These are phyloP conservation scores for Mola mola DNA, from an alignment of 2,113 vertebrate genomes.

Conservation along the genomic window DNA sequence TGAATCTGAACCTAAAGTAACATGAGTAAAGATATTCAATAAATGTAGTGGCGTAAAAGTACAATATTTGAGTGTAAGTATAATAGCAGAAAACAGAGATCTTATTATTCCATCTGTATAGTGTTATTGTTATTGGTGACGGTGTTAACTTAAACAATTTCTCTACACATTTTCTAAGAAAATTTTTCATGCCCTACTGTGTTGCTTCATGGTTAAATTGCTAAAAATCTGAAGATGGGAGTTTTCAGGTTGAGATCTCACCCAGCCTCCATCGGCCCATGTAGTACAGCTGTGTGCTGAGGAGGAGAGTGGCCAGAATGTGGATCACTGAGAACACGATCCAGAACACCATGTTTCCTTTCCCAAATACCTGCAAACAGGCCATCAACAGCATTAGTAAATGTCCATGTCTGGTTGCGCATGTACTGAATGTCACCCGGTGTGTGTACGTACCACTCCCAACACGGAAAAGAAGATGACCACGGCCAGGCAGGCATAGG, in stretches of 20 bases:
- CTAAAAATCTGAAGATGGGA: background rate
- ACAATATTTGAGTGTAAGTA: too few species aligned
- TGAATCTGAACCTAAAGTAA: too few species aligned
- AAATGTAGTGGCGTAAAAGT: too few species aligned
- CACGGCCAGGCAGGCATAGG: constrained; percentile 92
- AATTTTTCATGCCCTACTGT: too few species aligned
- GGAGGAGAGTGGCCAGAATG: constrained; percentile 91
- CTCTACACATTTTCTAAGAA: too few species aligned
- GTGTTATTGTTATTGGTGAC: too few species aligned
- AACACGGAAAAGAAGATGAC: constrained; percentile 98
- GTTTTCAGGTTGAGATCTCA: constrained; percentile 19
- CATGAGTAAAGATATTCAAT: too few species aligned
- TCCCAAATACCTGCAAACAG: constrained; percentile 89
- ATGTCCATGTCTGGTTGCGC: background rate
- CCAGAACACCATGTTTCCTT: constrained; percentile 92
- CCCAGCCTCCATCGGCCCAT: constrained; percentile 96
- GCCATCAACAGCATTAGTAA: background rate
- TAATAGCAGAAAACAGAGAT: too few species aligned
- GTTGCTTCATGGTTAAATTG: too few species aligned
- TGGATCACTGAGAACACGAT: constrained; percentile 94
- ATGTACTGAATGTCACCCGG: background rate
- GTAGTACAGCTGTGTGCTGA: constrained; percentile 98
- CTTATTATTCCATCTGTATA: too few species aligned
- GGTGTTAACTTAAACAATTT: too few species aligned
- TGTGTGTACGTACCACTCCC: constrained; percentile 87